A percentile compares a stretch with the other conserved stretches of the same genome.
Evolutionary conservation across 1,140 invertebrate species (phyloP).

Genomic region (Aphis gossypii): DNA sequence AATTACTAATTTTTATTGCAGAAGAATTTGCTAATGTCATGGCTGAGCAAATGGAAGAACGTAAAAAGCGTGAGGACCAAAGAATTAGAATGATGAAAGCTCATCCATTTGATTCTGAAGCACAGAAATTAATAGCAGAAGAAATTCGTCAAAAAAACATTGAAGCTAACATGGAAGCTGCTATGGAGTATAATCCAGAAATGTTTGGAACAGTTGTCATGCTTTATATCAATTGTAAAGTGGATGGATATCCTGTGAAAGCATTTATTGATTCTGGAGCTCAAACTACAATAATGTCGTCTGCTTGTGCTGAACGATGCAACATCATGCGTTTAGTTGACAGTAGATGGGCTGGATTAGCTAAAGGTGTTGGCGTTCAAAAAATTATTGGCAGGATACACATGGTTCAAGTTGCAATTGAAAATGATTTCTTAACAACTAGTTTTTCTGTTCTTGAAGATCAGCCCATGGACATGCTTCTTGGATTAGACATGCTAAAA

Average conservation of each 20-base stretch:
- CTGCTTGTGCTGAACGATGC: conserved; percentile 89
- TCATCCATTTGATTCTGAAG: conserved; percentile 94
- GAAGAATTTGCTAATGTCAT: conserved; percentile 85
- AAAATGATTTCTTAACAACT: conserved; percentile 89
- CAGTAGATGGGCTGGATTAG: conserved; percentile 91
- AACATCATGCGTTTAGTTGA: conserved; percentile 96
- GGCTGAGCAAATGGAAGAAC: conserved; percentile 78
- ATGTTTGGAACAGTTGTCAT: conserved; percentile 97
- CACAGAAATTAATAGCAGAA: conserved; percentile 92
- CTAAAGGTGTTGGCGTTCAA: conserved; percentile 93
- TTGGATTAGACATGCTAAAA: conserved; percentile 97
- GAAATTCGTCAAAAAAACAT: conserved; percentile 96
- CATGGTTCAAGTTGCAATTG: conserved; percentile 96
- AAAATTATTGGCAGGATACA: conserved; percentile 95
- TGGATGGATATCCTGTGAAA: conserved; percentile 95
- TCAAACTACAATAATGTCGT: conserved; percentile 94
- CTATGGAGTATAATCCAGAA: conserved; percentile 97
- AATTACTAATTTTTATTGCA: conserved; percentile 63
- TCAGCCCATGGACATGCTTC: conserved; percentile 97
- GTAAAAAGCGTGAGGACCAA: conserved; percentile 81
- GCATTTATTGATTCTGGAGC: conserved; percentile 98
- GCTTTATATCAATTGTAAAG: conserved; percentile 95
- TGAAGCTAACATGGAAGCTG: conserved; percentile 97
- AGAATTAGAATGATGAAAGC: conserved; percentile 87
- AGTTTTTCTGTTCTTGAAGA: conserved; percentile 98